Conservation (phyloP, 1,140 invertebrate species). For the Babylonia areolata region DNA sequence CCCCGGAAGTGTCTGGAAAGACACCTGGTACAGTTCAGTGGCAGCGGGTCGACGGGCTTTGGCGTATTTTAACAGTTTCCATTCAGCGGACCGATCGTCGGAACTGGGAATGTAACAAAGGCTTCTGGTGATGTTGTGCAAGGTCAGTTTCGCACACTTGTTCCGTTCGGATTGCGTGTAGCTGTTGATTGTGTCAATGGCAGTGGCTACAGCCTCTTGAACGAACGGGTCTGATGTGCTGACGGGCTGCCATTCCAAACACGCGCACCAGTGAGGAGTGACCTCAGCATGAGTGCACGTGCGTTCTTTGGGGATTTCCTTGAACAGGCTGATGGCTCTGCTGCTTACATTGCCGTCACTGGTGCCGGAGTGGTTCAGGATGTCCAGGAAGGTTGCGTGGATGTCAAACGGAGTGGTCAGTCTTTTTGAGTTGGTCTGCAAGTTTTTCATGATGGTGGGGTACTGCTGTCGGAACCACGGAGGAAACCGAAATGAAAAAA, state of each 20-base stretch:
- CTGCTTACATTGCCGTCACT: conserved; percentile 76
- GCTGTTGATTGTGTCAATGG: conserved; percentile 23
- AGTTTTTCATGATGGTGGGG: conserved; percentile 81
- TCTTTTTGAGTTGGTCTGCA: conserved; percentile 81
- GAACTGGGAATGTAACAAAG: background rate
- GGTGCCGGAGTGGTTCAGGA: conserved; percentile 80
- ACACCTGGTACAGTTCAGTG: conserved; percentile 72
- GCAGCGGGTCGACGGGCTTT: conserved; percentile 60
- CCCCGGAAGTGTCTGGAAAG: conserved; percentile 85
- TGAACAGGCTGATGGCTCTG: conserved; percentile 84
- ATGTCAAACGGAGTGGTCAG: conserved; percentile 77
- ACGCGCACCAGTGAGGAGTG: conserved; percentile 96
- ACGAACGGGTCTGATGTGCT: background rate
- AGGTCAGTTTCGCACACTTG: background rate
- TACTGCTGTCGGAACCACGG: conserved; percentile 82
- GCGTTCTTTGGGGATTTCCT: conserved; percentile 79
- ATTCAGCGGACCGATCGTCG: background rate
- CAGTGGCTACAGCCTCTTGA: background rate
- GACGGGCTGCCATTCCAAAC: conserved; percentile 84
- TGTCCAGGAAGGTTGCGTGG: conserved; percentile 73
- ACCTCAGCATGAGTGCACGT: conserved; percentile 92
- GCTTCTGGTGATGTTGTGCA: conserved; percentile 3
- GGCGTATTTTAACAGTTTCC: conserved; percentile 76
- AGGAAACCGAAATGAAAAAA: conserved; percentile 87
- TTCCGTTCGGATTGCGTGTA: background rate